Evolutionary conservation across 2,113 vertebrate species (phyloP).

Genomic region (Macrotis lagotis): DNA sequence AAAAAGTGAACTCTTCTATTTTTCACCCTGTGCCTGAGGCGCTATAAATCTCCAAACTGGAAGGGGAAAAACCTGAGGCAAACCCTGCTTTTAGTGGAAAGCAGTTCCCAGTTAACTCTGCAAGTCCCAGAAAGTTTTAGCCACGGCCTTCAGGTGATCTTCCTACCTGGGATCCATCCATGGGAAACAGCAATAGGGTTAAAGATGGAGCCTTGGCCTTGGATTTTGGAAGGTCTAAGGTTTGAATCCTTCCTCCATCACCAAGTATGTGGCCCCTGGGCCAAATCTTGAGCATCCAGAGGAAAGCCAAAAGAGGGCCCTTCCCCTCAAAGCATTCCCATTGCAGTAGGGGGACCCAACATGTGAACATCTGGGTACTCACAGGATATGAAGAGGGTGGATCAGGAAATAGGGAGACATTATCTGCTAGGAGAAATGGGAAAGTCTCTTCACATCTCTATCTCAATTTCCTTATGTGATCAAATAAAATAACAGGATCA

Average conservation of each 20-base stretch:
- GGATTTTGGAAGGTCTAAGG: background rate
- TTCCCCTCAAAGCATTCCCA: background rate
- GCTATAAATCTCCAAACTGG: conserved; percentile 39
- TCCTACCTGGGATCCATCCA: background rate
- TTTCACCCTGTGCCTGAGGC: conserved; percentile 41
- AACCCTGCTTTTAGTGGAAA: conserved; percentile 2
- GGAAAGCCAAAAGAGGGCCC: background rate
- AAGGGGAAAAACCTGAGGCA: conserved; percentile 28
- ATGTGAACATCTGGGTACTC: background rate
- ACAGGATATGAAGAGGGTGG: background rate
- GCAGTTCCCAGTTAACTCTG: conserved; percentile 34
- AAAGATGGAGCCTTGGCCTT: background rate
- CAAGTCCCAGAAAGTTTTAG: background rate
- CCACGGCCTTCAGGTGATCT: background rate
- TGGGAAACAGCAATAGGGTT: background rate
- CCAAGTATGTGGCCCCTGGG: background rate
- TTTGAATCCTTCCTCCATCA: background rate
- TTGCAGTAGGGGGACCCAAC: background rate
- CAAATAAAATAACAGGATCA: background rate
- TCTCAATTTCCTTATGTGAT: background rate
- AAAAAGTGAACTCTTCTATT: conserved; percentile 12
- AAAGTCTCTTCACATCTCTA: background rate
- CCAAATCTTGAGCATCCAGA: background rate
- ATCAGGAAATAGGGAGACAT: background rate
- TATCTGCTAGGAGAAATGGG: background rate